Conservation (phyloP, 2,113 vertebrate genomes). For the Junco hyemalis region DNA sequence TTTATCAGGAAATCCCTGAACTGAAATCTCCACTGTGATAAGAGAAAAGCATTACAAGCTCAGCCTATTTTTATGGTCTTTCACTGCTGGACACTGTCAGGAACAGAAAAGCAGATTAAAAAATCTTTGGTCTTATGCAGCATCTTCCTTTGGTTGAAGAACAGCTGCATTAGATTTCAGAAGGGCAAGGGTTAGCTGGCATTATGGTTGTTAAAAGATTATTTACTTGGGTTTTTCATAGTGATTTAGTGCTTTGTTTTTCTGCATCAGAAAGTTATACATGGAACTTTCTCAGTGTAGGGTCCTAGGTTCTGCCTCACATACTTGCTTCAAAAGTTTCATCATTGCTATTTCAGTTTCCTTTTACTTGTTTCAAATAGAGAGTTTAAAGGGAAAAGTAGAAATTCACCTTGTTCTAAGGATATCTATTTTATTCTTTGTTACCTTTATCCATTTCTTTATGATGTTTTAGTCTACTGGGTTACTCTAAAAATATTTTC, state of each 20-base stretch:
- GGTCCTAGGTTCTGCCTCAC: not conserved
- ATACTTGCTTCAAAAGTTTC: not conserved
- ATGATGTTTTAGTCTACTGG: not conserved
- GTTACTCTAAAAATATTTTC: constrained; percentile 19
- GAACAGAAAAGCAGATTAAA: not conserved
- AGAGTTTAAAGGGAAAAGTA: not conserved
- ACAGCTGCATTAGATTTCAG: not conserved
- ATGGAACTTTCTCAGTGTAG: not conserved
- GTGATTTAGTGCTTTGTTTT: not conserved
- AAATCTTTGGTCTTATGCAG: not conserved
- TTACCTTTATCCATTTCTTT: not conserved
- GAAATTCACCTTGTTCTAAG: not conserved
- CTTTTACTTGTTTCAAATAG: not conserved
- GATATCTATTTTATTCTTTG: not conserved
- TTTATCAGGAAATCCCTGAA: not conserved
- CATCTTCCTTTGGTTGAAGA: not conserved
- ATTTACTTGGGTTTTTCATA: not conserved
- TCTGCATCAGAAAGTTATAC: not conserved
- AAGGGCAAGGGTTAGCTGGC: not conserved
- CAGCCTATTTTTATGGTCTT: not conserved
- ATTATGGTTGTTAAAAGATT: not conserved
- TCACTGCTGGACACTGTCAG: not conserved
- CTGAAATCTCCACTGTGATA: not conserved
- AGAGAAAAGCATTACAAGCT: not conserved
- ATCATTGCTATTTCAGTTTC: not conserved